Percentiles rank a stretch among this genome's conserved stretches.
phyloP scores from a whole-genome alignment of 2,888 invertebrate species.

The Chrysina gloriosa region DNA sequence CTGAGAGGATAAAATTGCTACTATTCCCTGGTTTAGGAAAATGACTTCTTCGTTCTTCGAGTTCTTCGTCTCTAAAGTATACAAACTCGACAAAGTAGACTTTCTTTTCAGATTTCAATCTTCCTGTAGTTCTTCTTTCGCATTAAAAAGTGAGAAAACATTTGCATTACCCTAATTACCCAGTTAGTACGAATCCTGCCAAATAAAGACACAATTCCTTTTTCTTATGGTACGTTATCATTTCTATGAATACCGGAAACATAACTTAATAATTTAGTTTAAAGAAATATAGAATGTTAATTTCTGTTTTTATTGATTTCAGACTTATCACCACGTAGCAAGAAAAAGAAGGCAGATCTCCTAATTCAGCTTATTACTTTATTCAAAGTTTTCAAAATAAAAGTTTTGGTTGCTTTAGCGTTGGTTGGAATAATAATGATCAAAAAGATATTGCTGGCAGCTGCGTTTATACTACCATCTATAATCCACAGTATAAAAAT shows the following conservation, averaged over 20 bases:
- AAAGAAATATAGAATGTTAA: background rate
- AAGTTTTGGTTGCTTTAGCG: constrained; percentile 71
- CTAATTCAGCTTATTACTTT: constrained; percentile 68
- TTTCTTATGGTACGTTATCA: background rate
- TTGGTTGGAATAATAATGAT: constrained; percentile 73
- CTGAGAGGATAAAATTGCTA: too few species aligned
- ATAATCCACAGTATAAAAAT: constrained; percentile 70
- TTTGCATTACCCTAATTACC: too few species aligned
- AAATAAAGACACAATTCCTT: too few species aligned
- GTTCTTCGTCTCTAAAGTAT: too few species aligned
- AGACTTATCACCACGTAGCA: constrained; percentile 27
- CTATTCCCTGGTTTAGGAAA: too few species aligned
- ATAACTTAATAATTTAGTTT: background rate
- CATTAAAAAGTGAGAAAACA: too few species aligned
- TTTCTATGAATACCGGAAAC: background rate
- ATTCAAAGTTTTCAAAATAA: constrained; percentile 68
- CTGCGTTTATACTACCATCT: constrained; percentile 71
- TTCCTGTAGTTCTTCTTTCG: too few species aligned
- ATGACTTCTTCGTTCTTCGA: too few species aligned
- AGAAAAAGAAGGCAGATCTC: constrained; percentile 66
- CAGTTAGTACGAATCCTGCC: too few species aligned
- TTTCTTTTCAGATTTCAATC: too few species aligned
- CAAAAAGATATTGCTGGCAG: constrained; percentile 73
- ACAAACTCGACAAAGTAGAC: too few species aligned
- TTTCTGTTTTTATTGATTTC: constrained; percentile 2